Evolutionary conservation across 2,797 vertebrate genomes (phyloP).

Genomic region (Leuciscus waleckii): DNA sequence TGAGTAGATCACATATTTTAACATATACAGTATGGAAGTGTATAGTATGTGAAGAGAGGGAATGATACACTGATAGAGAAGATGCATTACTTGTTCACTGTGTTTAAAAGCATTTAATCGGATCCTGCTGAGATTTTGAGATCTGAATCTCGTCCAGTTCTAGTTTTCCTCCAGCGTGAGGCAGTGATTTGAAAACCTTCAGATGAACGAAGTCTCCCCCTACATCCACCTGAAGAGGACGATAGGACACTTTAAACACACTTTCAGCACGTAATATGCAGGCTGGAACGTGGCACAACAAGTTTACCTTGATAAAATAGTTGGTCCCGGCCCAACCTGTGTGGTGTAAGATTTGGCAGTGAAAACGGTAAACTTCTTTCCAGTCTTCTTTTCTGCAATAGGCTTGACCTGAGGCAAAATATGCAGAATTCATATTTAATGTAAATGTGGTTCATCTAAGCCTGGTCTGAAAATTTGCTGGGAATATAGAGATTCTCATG

Average conservation of each 20-base stretch:
- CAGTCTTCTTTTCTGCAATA: slow-evolving; percentile 74
- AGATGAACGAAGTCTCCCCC: slow-evolving; percentile 77
- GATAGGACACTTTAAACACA: not conserved
- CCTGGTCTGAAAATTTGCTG: not conserved
- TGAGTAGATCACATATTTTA: not conserved
- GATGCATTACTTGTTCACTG: not conserved
- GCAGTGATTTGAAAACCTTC: slow-evolving; percentile 72
- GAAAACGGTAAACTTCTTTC: slow-evolving; percentile 73
- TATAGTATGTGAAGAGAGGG: not conserved
- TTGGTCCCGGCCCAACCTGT: slow-evolving; percentile 78
- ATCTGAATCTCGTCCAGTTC: slow-evolving; percentile 70
- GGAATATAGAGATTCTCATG: not conserved
- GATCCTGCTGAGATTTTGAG: slow-evolving; percentile 73
- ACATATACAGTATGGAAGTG: not conserved
- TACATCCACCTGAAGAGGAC: slow-evolving; percentile 75
- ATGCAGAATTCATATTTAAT: not conserved
- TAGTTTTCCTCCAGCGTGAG: slow-evolving; percentile 54
- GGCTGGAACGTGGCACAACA: not conserved
- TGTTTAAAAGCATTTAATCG: slow-evolving; percentile 66
- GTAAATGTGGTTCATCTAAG: not conserved
- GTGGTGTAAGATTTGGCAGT: slow-evolving; percentile 71
- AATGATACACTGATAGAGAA: not conserved
- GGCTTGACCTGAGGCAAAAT: slow-evolving; percentile 76
- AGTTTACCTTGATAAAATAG: slow-evolving; percentile 56
- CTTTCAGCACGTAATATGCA: not conserved